Evolutionary conservation across 2,888 invertebrate species (phyloP).

Genomic region (Melinaea marsaeus): DNA sequence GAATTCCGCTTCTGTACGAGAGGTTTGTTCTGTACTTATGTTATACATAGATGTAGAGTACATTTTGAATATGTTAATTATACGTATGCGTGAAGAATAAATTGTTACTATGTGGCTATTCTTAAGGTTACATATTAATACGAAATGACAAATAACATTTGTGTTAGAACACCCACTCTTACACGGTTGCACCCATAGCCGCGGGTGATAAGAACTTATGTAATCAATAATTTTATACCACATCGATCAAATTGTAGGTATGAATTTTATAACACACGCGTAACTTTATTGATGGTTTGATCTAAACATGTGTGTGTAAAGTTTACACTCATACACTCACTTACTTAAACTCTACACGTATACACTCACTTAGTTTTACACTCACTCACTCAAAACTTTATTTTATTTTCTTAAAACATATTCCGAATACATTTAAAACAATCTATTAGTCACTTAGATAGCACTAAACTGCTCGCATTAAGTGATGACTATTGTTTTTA

Average conservation of each 20-base stretch:
- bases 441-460: slow-evolving; percentile 21
- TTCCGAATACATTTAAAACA: slow-evolving; percentile 5
- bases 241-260: neutral
- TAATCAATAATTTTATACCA: slow-evolving; percentile 21
- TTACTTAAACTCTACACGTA: neutral
- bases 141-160: slow-evolving; percentile 26
- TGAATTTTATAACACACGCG: neutral
- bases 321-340: too few relatives aligned
- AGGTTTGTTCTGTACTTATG: too few relatives aligned
- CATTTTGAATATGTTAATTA: too few relatives aligned
- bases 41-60: too few relatives aligned
- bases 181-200: neutral
- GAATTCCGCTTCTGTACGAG: too few relatives aligned
- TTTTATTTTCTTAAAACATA: neutral
- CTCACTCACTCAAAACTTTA: neutral
- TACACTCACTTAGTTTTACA: neutral
- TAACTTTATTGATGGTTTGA: too few relatives aligned
- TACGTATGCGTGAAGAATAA: too few relatives aligned
- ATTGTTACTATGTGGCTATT: too few relatives aligned
- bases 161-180: slow-evolving; percentile 17
- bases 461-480: slow-evolving; percentile 29
- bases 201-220: slow-evolving; percentile 28
- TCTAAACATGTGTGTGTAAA: too few relatives aligned
- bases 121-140: neutral
- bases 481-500: slow-evolving; percentile 36